These are phyloP conservation scores for Stegophylla sp. DNA, from an alignment of 2,888 invertebrate genomes.

Conservation along the genomic window DNA sequence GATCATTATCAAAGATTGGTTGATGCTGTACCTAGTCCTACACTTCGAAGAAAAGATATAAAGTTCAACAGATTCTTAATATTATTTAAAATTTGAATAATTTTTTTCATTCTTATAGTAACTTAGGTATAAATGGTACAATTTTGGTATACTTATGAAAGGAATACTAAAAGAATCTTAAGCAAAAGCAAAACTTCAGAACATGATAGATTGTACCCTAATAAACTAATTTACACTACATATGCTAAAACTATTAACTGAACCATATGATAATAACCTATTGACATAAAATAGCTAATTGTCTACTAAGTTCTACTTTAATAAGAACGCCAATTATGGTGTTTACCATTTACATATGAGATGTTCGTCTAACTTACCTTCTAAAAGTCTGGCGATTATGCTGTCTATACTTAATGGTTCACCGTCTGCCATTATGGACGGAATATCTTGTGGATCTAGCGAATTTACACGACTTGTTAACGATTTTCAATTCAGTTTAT, in stretches of 20 bases:
- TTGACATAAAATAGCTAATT: neutral
- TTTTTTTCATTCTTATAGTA: no score
- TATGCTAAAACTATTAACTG: neutral
- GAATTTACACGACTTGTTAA: neutral
- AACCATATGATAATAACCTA: neutral
- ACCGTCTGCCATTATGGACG: constrained; percentile 77
- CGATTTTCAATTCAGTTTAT: neutral
- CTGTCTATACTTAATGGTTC: constrained; percentile 96
- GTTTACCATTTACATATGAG: neutral
- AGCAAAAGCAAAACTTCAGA: no score
- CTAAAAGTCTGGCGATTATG: constrained; percentile 92
- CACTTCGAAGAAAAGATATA: no score
- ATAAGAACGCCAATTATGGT: neutral
- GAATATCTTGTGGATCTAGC: constrained; percentile 4
- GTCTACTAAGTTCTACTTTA: neutral
- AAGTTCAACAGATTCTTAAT: no score
- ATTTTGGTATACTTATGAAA: no score
- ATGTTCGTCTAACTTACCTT: constrained; percentile 75
- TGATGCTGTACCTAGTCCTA: no score
- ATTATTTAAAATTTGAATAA: no score
- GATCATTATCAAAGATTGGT: no score
- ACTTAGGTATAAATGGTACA: no score
- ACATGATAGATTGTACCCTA: no score
- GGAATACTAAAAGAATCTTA: no score
- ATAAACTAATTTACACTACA: neutral